Percentiles rank a stretch among this genome's conserved stretches.
These are phyloP conservation scores for Laterallus jamaicensis DNA, from an alignment of 2,113 vertebrate genomes.

Conservation along the genomic window DNA sequence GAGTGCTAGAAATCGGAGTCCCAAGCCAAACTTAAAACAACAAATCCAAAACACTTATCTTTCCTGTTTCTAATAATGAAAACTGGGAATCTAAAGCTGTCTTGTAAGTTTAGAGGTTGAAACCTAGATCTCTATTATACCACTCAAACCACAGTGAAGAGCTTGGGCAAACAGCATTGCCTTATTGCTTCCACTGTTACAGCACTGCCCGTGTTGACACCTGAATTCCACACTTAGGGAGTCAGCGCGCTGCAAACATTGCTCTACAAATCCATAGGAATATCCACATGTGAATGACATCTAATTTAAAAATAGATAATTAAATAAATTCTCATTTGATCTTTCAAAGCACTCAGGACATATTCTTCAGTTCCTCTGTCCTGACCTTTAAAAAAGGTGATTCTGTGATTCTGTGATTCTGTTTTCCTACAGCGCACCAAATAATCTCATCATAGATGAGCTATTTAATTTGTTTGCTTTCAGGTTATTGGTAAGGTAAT, in stretches of 20 bases:
- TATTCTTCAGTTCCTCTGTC: not conserved
- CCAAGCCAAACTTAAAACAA: constrained; percentile 19
- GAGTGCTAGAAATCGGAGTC: not conserved
- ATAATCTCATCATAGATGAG: not conserved
- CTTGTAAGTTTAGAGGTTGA: not conserved
- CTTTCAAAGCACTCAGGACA: not conserved
- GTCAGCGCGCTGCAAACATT: not conserved
- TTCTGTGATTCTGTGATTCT: no score
- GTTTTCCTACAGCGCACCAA: not conserved
- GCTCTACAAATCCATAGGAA: not conserved
- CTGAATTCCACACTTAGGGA: not conserved
- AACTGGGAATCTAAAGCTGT: not conserved
- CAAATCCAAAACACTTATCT: constrained; percentile 24
- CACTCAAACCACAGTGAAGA: not conserved
- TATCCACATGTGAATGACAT: not conserved
- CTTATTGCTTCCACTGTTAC: not conserved
- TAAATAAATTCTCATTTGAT: not conserved
- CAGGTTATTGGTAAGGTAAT: not conserved
- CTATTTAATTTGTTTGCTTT: not conserved
- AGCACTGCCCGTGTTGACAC: not conserved
- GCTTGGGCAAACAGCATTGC: not conserved
- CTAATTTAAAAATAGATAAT: not conserved
- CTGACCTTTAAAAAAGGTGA: not conserved
- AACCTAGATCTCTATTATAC: not conserved
- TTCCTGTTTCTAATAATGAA: not conserved